These are phyloP conservation scores for Panulirus ornatus DNA, from an alignment of 1,140 invertebrate species.

Conservation along the genomic window DNA sequence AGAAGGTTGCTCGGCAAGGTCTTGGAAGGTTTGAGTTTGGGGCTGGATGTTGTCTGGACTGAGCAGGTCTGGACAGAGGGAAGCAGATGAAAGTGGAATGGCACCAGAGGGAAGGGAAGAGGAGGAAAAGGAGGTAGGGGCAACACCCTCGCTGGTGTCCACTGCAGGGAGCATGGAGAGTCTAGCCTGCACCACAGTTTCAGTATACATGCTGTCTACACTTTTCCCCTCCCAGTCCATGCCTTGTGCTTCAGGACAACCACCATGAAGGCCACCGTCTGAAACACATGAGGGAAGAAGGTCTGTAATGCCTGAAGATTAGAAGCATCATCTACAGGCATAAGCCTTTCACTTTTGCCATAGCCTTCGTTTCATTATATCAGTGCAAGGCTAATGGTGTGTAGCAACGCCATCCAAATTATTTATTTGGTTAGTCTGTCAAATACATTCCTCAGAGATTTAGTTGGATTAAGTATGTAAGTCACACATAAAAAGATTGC, in stretches of 20 bases:
- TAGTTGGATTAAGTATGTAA: conserved; percentile 62
- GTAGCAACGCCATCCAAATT: conserved; percentile 63
- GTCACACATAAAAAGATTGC: conserved; percentile 68
- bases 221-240: conserved; percentile 69
- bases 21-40: conserved; percentile 26
- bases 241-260: conserved; percentile 70
- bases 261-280: conserved; percentile 74
- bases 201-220: conserved; percentile 74
- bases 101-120: conserved; percentile 32
- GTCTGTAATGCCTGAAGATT: conserved; percentile 60
- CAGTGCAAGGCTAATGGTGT: conserved; percentile 62
- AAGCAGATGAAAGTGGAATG: conserved; percentile 28
- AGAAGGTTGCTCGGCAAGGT: conserved; percentile 30
- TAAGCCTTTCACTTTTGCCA: conserved; percentile 57
- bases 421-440: conserved; percentile 61
- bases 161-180: conserved; percentile 58
- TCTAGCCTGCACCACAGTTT: conserved; percentile 68
- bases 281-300: conserved; percentile 75
- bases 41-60: conserved; percentile 17
- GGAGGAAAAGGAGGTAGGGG: conserved; percentile 54
- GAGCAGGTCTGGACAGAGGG: conserved; percentile 30
- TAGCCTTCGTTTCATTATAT: conserved; percentile 62
- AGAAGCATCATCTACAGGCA: conserved; percentile 57
- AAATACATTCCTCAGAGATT: conserved; percentile 66
- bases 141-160: conserved; percentile 66